Base-by-base conservation (phyloP, 2,888 invertebrate genomes). In the Trissoscelio sp. region DNA sequence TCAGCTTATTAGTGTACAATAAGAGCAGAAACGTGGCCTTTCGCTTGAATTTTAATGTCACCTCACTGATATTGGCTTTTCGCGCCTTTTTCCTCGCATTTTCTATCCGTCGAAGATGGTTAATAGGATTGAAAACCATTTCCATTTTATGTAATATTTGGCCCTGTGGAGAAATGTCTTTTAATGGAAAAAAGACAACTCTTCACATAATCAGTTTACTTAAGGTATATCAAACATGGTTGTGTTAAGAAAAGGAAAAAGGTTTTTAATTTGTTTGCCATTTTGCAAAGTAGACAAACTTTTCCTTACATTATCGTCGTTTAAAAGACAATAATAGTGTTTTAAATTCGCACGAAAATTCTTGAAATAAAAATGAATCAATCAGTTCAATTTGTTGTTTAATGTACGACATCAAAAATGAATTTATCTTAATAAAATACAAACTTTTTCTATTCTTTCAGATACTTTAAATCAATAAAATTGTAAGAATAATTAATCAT, bases 81-180 rank as follows among this genome's bases (percentile, higher is more conserved):
- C 53, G 42, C 57, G 4, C 51, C 60, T 69, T 75, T 67, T 69
- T 69, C 53, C 69, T 51, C 60, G 67, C 24, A 77, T 77, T 77
- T 77, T 77, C 60, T 62, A 53, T 66, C 24, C 58, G n/a, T 3
- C 31, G 67, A 67, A 51, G 60, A 75, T 18, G 42, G 28, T 58
- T 75, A 58, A 77, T 77, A 14, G 60, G 44, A 77, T 69, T 69
- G 57, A 37, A 67, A 77, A 51, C 16, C 67, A 77, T 77, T 77
- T 77, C 69, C 77, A 69, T 69, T 75, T 58, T 51, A 46, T 57
- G 58, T 44, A 69, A 62, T 77, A 69, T 67, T 67, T 48, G 67
- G 51, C 7, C 16, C 60, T 7, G 24, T 31, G 12, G n/a, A 22
- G 12, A 74, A 64, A 74, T 48, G 39, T 51, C 53, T 53, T 67